Evolutionary conservation across 2,113 vertebrate genomes (phyloP), one percentile per base, ranked within the genome.

Genomic region (Lepisosteus osseus): DNA sequence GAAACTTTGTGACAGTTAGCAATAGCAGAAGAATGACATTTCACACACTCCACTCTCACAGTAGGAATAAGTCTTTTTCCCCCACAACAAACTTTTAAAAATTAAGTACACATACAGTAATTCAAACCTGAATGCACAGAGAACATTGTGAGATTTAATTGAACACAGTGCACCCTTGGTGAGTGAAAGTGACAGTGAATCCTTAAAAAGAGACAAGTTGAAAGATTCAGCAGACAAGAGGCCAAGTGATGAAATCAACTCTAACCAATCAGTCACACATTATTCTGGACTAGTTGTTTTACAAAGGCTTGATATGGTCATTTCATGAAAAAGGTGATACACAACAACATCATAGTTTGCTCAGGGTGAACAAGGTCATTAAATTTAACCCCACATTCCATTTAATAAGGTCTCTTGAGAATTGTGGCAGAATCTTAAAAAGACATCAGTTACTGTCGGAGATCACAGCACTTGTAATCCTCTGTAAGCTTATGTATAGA

Each of bases 351-450:
- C 13, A 44, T 55, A 45, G 61, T 71, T 59, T 11, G 5, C 7
- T 12, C 55, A 55, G 77, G 67, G 67, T 70, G 41, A 55, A 17
- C 15, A 54, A 74, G 72, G 69, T 71, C 29, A 54, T 6, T 15
- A 29, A 61, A 40, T 82, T 82, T 79, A 76, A 80, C 62, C 81
- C 61, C 3, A 40, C 43, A 51, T 72, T 74, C 71, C 81, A 54
- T 63, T 65, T 72, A 74, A 83, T 79, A 71, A 71, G 74, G 62
- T 77, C 76, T 77, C 63, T 41, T 29, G 62, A 76, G 71, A 77
- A 59, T 43, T 40, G 41, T 59, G 41, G 9, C 15, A 17, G 42
- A 65, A 63, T 51, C 47, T n/a, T 17, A 67, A 51, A 51, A 51
- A 51, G 47, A 51, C 47, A 9, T 51, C 9, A 51, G 5, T 51